Evolutionary conservation across 2,888 invertebrate genomes (phyloP).

Genomic region (Rotaria magnacalcarata): DNA sequence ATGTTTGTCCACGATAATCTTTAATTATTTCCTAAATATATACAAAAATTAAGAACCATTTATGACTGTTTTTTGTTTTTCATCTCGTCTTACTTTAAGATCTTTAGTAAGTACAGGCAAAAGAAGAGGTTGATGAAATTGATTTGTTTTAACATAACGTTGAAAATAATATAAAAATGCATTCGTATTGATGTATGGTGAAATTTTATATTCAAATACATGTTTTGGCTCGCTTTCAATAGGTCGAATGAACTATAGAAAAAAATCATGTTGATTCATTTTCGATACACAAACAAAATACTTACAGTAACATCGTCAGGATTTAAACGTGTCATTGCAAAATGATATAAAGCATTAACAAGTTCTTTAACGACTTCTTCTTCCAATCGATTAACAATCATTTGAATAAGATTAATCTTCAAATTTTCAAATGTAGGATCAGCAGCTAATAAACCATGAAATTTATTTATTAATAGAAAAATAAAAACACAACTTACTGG

Average conservation of each 20-base stretch:
- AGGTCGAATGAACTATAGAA: conserved; percentile 3
- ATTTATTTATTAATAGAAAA: no score
- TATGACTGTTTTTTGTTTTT: background rate
- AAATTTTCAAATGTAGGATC: background rate
- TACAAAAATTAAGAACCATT: no score
- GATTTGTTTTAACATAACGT: conserved; percentile 34
- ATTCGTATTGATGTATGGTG: background rate
- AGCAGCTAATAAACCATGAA: background rate
- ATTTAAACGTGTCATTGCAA: conserved; percentile 6
- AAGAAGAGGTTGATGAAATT: background rate
- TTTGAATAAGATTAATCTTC: background rate
- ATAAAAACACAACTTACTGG: background rate
- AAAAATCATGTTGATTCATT: no score
- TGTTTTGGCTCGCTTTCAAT: conserved; percentile 19
- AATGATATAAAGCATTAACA: conserved; percentile 25
- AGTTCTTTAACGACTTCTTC: background rate
- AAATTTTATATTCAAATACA: conserved; percentile 29
- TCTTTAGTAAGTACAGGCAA: background rate
- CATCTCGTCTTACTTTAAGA: background rate
- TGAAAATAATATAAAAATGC: background rate
- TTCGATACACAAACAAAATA: no score
- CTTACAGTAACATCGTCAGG: conserved; percentile 36
- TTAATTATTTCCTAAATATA: background rate
- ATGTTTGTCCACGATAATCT: conserved; percentile 24
- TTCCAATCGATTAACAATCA: background rate